Evolutionary conservation across 2,797 vertebrate species (phyloP), one percentile per base, ranked within the genome.

Genomic region (Intellagama lesueurii): DNA sequence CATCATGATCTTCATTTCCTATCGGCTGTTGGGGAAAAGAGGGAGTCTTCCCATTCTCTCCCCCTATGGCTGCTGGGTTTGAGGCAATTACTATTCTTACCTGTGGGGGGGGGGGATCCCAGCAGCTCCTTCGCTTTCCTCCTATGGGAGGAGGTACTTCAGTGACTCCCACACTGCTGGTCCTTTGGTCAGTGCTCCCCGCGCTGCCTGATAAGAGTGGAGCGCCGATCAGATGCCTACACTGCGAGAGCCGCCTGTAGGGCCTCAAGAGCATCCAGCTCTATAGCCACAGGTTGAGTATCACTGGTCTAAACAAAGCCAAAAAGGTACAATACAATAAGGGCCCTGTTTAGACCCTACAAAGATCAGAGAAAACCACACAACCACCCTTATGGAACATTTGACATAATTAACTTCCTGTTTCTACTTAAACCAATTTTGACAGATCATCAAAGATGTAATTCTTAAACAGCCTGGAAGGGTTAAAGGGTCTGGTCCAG

Each of bases 231-330:
- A 95, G 96, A 95, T 73, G 96, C 96, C 96, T 96, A 96, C 95
- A 96, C 95, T 96, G 96, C 95, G 96, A 96, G 93, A 96, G 95
- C 95, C 95, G 96, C 96, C 96, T 96, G 95, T 96, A 96, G 96
- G 95, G 95, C 95, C 95, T 95, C 95, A 96, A 96, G 96, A 96
- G 95, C 95, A 96, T 96, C 96, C 96, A 94, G 96, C 96, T 96
- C 96, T 96, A 96, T 95, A 96, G 96, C 96, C 96, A 96, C 96
- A 96, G 96, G 96, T 96, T 96, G 96, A 96, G 95, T 96, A 96
- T 96, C 96, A 96, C 96, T 96, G 96, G 96, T 96, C 96, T 96
- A 96, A 96, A 96, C 96, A 96, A 96, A 96, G 96, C 96, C 96
- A 96, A 96, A 96, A 96, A 96, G 96, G 96, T 96, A 96, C 95